A percentile compares a stretch with the other conserved stretches of the same genome.
These are phyloP conservation scores for Scolopax mira DNA, from an alignment of 2,113 vertebrate genomes.

Conservation along the genomic window DNA sequence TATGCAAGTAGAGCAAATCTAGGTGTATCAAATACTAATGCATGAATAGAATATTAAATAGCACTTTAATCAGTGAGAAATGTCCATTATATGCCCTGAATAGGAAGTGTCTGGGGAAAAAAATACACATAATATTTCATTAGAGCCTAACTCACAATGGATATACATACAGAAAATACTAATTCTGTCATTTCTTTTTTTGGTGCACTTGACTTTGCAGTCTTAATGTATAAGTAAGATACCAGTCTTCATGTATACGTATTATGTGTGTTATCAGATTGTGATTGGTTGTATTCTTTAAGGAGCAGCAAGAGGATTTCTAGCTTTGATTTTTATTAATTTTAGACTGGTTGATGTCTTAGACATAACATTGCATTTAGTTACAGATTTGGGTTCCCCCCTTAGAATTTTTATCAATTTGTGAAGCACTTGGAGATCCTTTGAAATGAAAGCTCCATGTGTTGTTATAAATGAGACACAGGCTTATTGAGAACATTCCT, in stretches of 20 bases:
- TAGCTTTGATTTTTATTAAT: neutral
- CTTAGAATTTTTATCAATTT: neutral
- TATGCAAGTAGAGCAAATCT: neutral
- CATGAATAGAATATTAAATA: neutral
- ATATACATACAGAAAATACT: neutral
- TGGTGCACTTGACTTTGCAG: neutral
- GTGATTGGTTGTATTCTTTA: neutral
- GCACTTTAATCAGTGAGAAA: neutral
- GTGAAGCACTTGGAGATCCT: neutral
- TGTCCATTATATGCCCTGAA: neutral
- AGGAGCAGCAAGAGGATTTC: neutral
- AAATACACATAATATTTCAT: neutral
- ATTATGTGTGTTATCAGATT: neutral
- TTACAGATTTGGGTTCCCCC: neutral
- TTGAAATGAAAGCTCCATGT: neutral
- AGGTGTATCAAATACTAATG: neutral
- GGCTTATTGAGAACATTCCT: conserved; percentile 12
- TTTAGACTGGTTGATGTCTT: neutral
- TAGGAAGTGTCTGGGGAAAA: neutral
- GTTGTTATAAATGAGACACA: neutral
- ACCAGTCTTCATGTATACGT: neutral
- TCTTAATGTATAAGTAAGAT: neutral
- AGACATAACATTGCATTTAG: neutral
- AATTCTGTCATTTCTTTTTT: neutral
- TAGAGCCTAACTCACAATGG: neutral